A percentile compares a stretch with the other conserved stretches of the same genome.
phyloP scores from a whole-genome alignment of 2,888 invertebrate species.

The Diarsia dahlii region DNA sequence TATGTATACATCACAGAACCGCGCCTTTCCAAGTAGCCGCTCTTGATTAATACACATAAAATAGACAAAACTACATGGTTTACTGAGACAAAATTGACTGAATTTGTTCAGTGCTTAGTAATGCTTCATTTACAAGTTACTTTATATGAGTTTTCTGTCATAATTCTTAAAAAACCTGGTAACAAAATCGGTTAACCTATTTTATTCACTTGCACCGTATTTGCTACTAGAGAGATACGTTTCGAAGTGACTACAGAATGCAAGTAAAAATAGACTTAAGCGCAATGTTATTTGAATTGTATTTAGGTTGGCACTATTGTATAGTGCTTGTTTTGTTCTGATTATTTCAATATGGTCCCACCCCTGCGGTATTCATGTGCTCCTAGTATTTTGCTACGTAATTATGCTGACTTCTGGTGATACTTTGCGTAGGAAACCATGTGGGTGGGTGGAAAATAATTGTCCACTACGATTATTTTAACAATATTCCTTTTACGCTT shows the following conservation, averaged over 20 bases:
- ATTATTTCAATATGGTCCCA: not conserved
- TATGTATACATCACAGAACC: too few species aligned
- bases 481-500: too few species aligned
- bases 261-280: conserved; percentile 6
- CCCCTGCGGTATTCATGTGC: not conserved
- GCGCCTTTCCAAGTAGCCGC: too few species aligned
- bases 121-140: too few species aligned
- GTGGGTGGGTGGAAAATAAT: not conserved
- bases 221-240: not conserved
- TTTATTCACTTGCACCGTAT: not conserved
- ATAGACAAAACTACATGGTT: too few species aligned
- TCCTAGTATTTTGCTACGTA: conserved; percentile 11
- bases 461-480: not conserved
- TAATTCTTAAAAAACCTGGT: not conserved
- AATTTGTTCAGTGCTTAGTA: too few species aligned
- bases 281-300: not conserved
- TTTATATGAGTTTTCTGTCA: not conserved
- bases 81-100: too few species aligned
- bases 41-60: too few species aligned
- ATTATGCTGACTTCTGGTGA: not conserved
- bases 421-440: not conserved
- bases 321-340: not conserved
- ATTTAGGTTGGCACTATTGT: not conserved
- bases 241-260: not conserved
- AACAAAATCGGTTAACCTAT: not conserved